These are phyloP conservation scores for Drosophila neocordata DNA, from an alignment of 1,140 invertebrate species.

Conservation along the genomic window DNA sequence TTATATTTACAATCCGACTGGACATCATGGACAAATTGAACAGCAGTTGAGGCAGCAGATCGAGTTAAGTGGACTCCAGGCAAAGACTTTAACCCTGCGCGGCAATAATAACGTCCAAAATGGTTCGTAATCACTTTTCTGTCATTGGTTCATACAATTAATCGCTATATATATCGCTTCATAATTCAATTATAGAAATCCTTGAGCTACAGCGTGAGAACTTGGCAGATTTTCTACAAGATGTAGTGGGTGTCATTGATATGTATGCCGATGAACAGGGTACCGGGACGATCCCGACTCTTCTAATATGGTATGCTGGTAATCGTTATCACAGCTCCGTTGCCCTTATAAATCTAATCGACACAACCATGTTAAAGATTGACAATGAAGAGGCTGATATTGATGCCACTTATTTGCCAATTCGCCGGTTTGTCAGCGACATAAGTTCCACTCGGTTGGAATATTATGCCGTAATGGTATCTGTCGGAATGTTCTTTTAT, in stretches of 20 bases:
- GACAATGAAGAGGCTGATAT: slow-evolving; percentile 34
- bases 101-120: slow-evolving; percentile 38
- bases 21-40: slow-evolving; percentile 49
- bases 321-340: slow-evolving; percentile 80
- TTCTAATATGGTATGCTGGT: slow-evolving; percentile 59
- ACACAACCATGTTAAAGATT: slow-evolving; percentile 58
- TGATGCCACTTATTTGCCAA: slow-evolving; percentile 59
- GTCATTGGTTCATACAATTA: neutral
- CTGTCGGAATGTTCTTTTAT: slow-evolving; percentile 67
- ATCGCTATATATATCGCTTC: neutral
- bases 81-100: slow-evolving; percentile 36
- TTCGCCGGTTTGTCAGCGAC: slow-evolving; percentile 61
- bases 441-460: slow-evolving; percentile 66
- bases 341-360: slow-evolving; percentile 67
- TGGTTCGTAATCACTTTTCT: slow-evolving; percentile 23
- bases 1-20: slow-evolving; percentile 61
- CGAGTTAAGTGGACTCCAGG: slow-evolving; percentile 43
- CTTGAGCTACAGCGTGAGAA: slow-evolving; percentile 58
- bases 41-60: slow-evolving; percentile 57
- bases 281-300: slow-evolving; percentile 13
- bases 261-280: slow-evolving; percentile 35
- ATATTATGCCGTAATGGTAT: slow-evolving; percentile 69
- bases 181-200: slow-evolving; percentile 36
- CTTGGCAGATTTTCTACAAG: slow-evolving; percentile 65
- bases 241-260: slow-evolving; percentile 62